phyloP scores from a whole-genome alignment of 2,888 invertebrate species.

The Diarsia dahlii region DNA sequence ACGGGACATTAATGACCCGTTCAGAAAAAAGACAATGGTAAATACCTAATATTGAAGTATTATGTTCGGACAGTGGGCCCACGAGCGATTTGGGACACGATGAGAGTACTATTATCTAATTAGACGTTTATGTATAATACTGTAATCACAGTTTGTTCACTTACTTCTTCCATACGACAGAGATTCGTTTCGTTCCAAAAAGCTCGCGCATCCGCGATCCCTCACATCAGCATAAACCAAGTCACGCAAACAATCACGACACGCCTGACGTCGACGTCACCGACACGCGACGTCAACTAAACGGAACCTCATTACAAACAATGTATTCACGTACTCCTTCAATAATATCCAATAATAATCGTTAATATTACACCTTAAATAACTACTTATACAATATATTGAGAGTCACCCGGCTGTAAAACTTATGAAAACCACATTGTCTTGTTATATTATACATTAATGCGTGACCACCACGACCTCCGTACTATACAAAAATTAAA shows the following conservation, averaged over 20 bases:
- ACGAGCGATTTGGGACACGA: slow-evolving; percentile 48
- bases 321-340: slow-evolving; percentile 63
- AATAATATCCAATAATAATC: slow-evolving; percentile 75
- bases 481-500: slow-evolving; percentile 91
- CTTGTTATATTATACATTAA: slow-evolving; percentile 86
- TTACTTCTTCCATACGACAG: slow-evolving; percentile 39
- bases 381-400: slow-evolving; percentile 86
- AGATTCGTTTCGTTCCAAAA: slow-evolving; percentile 34
- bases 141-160: slow-evolving; percentile 58
- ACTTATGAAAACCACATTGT: slow-evolving; percentile 80
- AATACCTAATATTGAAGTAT: slow-evolving; percentile 38
- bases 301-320: slow-evolving; percentile 65
- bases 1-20: slow-evolving; percentile 68
- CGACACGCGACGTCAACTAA: slow-evolving; percentile 37
- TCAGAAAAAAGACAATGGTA: slow-evolving; percentile 59
- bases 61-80: slow-evolving; percentile 43
- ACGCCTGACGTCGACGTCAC: slow-evolving; percentile 33
- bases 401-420: slow-evolving; percentile 80
- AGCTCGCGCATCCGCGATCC: slow-evolving; percentile 56
- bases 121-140: slow-evolving; percentile 48
- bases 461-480: slow-evolving; percentile 78
- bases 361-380: slow-evolving; percentile 85
- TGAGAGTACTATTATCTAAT: slow-evolving; percentile 52
- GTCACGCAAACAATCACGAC: slow-evolving; percentile 47
- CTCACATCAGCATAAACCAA: slow-evolving; percentile 41